Percentiles rank a stretch among this genome's conserved stretches.
Evolutionary conservation across 2,888 invertebrate species (phyloP).

Genomic region (Trichogramma dendrolimi): DNA sequence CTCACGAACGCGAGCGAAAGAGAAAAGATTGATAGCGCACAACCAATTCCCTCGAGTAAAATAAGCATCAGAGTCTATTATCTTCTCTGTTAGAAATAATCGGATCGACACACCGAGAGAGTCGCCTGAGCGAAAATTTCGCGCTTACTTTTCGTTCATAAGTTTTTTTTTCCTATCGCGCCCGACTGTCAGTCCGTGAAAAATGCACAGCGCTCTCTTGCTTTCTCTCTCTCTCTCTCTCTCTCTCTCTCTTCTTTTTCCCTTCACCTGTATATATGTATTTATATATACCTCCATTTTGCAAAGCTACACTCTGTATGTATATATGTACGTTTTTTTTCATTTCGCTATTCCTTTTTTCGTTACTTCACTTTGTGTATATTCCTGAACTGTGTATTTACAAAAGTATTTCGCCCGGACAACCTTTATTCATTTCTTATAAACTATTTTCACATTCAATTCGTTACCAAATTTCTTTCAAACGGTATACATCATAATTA

Average conservation of each 20-base stretch:
- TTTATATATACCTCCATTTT: conserved; percentile 4
- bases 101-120: conserved; percentile 5
- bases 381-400: too few species aligned
- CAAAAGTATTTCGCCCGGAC: too few species aligned
- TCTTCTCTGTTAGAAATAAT: conserved; percentile 19
- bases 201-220: not conserved
- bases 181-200: not conserved
- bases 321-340: not conserved
- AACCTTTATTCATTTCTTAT: too few species aligned
- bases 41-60: not conserved
- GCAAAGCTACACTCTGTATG: not conserved
- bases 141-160: not conserved
- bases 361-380: too few species aligned
- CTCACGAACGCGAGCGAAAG: not conserved
- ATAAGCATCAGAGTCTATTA: conserved; percentile 19
- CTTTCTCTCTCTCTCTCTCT: not conserved
- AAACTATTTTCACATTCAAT: too few species aligned
- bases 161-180: conserved; percentile 1
- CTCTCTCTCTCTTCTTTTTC: not conserved
- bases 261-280: not conserved
- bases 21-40: too few species aligned
- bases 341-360: too few species aligned
- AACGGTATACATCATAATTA: too few species aligned
- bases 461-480: too few species aligned
- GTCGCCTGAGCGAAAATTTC: not conserved